A percentile compares a stretch with the other conserved stretches of the same genome.
phyloP scores from a whole-genome alignment of 2,888 invertebrate genomes.

The Sialis fuliginosa region DNA sequence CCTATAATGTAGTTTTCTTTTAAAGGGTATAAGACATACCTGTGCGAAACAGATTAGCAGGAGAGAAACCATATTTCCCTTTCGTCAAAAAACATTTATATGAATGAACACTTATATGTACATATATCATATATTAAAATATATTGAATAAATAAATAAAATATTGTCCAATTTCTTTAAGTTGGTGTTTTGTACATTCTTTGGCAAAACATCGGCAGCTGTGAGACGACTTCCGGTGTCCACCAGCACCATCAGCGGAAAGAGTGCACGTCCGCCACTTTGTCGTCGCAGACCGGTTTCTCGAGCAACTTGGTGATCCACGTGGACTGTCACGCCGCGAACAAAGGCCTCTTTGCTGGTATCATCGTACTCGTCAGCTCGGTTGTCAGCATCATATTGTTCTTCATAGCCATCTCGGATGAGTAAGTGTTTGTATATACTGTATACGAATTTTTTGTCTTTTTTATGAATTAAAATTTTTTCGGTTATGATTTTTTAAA shows the following conservation, averaged over 20 bases:
- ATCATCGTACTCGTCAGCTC: slow-evolving; percentile 33
- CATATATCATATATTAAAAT: background rate
- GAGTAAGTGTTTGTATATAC: slow-evolving; percentile 19
- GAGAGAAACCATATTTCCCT: too few species aligned
- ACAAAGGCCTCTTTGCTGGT: slow-evolving; percentile 55
- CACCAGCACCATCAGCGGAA: slow-evolving; percentile 17
- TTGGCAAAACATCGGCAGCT: slow-evolving; percentile 54
- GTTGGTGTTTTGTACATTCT: slow-evolving; percentile 57
- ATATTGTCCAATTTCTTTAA: slow-evolving; percentile 17
- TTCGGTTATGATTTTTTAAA: too few species aligned
- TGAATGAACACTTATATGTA: too few species aligned
- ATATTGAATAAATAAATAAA: background rate
- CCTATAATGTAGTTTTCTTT: too few species aligned
- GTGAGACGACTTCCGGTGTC: slow-evolving; percentile 22
- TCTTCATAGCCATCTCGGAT: slow-evolving; percentile 36
- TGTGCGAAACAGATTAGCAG: too few species aligned
- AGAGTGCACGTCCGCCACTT: slow-evolving; percentile 10
- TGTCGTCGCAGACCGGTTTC: slow-evolving; percentile 8
- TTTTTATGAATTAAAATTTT: too few species aligned
- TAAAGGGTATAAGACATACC: too few species aligned
- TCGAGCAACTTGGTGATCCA: slow-evolving; percentile 22
- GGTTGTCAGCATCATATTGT: slow-evolving; percentile 39
- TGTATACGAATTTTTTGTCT: background rate
- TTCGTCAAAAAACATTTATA: too few species aligned
- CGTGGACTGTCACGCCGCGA: slow-evolving; percentile 59